These are phyloP conservation scores for Amblyteles armatorius DNA, from an alignment of 2,888 invertebrate genomes.

Conservation along the genomic window DNA sequence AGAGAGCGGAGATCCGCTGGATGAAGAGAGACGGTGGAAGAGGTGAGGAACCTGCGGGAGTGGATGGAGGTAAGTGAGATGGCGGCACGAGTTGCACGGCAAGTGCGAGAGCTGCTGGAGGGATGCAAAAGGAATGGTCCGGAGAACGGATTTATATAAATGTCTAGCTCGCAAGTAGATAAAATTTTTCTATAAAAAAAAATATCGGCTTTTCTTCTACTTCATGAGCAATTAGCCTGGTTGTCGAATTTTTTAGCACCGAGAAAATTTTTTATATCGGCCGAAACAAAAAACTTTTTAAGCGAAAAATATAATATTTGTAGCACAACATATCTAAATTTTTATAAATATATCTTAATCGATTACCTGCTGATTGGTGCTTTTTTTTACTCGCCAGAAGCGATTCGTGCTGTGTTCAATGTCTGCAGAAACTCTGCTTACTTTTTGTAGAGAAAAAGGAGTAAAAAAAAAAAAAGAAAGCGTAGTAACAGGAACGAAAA, in stretches of 20 bases:
- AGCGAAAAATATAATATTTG: neutral
- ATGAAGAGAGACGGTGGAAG: constrained; percentile 21
- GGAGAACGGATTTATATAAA: constrained; percentile 48
- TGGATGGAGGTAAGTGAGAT: constrained; percentile 25
- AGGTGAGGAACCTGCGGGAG: constrained; percentile 22
- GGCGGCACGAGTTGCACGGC: constrained; percentile 14
- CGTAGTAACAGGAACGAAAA: neutral
- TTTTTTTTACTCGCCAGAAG: neutral
- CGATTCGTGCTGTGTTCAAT: neutral
- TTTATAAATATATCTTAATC: neutral
- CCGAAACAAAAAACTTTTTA: too few relatives aligned
- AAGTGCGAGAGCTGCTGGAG: constrained; percentile 23
- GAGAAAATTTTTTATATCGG: too few relatives aligned
- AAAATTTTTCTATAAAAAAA: neutral
- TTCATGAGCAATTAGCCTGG: neutral
- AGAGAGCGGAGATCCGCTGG: neutral
- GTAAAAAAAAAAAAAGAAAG: neutral
- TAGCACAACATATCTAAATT: too few relatives aligned
- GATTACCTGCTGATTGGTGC: neutral
- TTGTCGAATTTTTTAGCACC: neutral
- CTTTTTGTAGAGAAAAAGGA: neutral
- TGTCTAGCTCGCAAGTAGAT: neutral
- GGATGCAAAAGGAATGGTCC: constrained; percentile 47
- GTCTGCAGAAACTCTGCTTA: neutral
- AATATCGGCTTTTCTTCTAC: neutral